Base-by-base conservation (phyloP, 2,113 vertebrate species). In the Herpetotheres cachinnans region DNA sequence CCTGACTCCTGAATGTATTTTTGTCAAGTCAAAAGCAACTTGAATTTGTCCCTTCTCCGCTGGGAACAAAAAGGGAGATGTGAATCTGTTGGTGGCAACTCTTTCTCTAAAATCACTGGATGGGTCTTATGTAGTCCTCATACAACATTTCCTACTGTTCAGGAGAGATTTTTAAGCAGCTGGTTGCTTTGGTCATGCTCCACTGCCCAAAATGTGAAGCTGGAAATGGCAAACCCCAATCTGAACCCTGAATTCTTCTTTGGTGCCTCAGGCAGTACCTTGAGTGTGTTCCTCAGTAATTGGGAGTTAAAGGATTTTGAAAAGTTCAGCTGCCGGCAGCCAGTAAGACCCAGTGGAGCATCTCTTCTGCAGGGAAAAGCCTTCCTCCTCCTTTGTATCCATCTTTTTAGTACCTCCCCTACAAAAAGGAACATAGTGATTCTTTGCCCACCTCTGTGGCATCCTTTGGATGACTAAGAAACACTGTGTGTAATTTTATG, bases 381-480 rank as follows among this genome's bases (percentile, higher is more conserved):
- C 36, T 81, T 76, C 49, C 21, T 79, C n/a, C 27, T 82, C 12
- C 47, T 88, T 77, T 66, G 16, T 61, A 63, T 79, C 66, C 7
- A 34, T 65, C 34, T 34, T 74, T 91, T 77, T 32, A 42, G 47
- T 61, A 55, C 11, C 11, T 65, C 40, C 73, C 29, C 12, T 72
- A 25, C 40, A 44, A 73, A 82, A 13, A 9, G 42, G 73, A 80
- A 79, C 34, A 61, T 15, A 52, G 70, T 80, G 84, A 58, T 91
- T 29, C 76, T 95, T 93, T 95, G 47, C 78, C 62, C 71, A 49
- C 59, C 34, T 74, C 79, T 93, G 38, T 46, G n/a, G 18, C 47
- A 90, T 85, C 46, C 30, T 86, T 89, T 69, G 76, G 73, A 67
- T 96, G 91, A 94, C 77, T 89, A 92, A 94, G 91, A 79, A 86